Percentiles rank a stretch among this genome's conserved stretches.
Conservation (phyloP, 2,797 vertebrate species). For the Sphaeramia orbicularis region DNA sequence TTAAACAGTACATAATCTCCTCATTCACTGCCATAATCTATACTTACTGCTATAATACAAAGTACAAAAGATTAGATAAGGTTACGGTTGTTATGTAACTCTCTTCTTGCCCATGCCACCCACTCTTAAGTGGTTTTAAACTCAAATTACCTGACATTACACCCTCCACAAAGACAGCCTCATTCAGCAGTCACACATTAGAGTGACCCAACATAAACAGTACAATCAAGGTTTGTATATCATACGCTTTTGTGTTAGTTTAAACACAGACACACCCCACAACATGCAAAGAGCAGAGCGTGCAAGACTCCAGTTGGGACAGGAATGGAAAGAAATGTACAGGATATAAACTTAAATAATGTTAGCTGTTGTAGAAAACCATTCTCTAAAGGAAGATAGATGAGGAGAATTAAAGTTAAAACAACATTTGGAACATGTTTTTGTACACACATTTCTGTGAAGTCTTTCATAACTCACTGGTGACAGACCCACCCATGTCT, state of each 20-base stretch:
- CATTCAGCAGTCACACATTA: slow-evolving; percentile 61
- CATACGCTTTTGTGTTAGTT: slow-evolving; percentile 33
- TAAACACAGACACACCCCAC: slow-evolving; percentile 68
- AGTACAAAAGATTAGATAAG: slow-evolving; percentile 31
- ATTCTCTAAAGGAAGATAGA: background rate
- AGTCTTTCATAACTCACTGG: slow-evolving; percentile 11
- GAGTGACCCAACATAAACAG: slow-evolving; percentile 60
- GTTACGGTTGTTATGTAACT: slow-evolving; percentile 16
- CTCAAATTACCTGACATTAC: slow-evolving; percentile 29
- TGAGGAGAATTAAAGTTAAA: slow-evolving; percentile 9
- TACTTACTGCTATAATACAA: slow-evolving; percentile 3
- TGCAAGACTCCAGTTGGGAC: slow-evolving; percentile 10
- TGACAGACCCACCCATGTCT: slow-evolving; percentile 15
- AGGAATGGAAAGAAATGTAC: background rate
- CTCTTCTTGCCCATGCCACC: slow-evolving; percentile 1
- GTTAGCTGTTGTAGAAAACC: background rate
- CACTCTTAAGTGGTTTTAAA: slow-evolving; percentile 29
- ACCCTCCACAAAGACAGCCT: slow-evolving; percentile 21
- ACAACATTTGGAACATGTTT: background rate
- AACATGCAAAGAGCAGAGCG: slow-evolving; percentile 17
- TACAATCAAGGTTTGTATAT: slow-evolving; percentile 59
- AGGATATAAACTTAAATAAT: background rate
- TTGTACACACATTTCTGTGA: background rate
- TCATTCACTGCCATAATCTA: background rate
- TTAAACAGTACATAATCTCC: background rate